Percentiles rank a stretch among this genome's conserved stretches.
phyloP scores from a whole-genome alignment of 2,797 vertebrate species.

The Notolepis coatsorum region DNA sequence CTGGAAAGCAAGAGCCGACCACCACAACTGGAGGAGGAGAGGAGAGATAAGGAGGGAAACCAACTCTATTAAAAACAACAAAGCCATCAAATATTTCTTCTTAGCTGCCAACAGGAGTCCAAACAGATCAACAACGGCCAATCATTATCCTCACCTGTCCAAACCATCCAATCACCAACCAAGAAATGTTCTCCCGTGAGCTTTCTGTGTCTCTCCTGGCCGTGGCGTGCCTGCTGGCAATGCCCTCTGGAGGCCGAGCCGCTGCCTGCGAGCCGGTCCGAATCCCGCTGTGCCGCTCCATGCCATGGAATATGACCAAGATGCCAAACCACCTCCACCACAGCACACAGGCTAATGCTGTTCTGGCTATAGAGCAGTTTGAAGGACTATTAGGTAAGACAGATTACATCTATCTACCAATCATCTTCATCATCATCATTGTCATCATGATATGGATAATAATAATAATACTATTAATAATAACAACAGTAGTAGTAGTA shows the following conservation, averaged over 20 bases:
- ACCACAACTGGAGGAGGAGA: too few species aligned
- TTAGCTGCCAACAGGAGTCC: background rate
- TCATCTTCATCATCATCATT: too few species aligned
- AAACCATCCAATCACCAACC: background rate
- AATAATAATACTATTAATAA: too few species aligned
- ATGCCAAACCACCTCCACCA: slow-evolving; percentile 99
- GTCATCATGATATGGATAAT: too few species aligned
- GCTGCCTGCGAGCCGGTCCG: slow-evolving; percentile 92
- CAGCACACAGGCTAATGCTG: slow-evolving; percentile 98
- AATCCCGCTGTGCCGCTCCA: slow-evolving; percentile 91
- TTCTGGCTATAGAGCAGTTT: slow-evolving; percentile 98
- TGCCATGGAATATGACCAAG: slow-evolving; percentile 99
- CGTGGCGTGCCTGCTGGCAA: slow-evolving; percentile 70
- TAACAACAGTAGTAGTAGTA: too few species aligned
- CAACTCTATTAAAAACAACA: background rate
- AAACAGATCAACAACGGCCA: slow-evolving; percentile 3
- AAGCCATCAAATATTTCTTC: background rate
- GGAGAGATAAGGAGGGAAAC: too few species aligned
- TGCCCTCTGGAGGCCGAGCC: slow-evolving; percentile 46
- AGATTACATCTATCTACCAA: too few species aligned
- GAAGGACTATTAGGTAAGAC: slow-evolving; percentile 88
- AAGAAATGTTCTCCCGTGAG: slow-evolving; percentile 66
- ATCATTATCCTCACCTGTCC: slow-evolving; percentile 10
- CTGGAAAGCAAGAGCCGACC: too few species aligned
- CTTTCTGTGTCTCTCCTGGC: slow-evolving; percentile 70